These are phyloP conservation scores for Chaetodon trifascialis DNA, from an alignment of 2,113 vertebrate genomes.

Conservation along the genomic window DNA sequence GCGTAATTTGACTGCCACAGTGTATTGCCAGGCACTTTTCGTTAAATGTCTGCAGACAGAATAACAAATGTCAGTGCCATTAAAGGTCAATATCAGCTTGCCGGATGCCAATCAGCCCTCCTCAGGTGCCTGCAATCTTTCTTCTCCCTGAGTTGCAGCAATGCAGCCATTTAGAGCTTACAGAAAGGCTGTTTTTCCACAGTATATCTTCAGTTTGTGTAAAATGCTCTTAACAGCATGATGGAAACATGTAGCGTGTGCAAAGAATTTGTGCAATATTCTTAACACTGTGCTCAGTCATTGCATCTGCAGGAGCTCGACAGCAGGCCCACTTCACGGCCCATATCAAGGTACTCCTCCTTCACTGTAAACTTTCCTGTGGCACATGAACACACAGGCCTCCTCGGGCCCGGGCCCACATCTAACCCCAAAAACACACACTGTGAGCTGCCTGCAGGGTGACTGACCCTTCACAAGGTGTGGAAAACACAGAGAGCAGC, in stretches of 20 bases:
- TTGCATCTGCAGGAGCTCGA: constrained; percentile 30
- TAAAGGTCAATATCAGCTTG: neutral
- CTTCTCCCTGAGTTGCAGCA: constrained; percentile 3
- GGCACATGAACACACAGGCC: constrained; percentile 68
- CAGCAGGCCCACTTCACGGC: constrained; percentile 66
- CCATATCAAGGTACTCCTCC: constrained; percentile 49
- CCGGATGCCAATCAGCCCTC: neutral
- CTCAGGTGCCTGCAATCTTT: neutral
- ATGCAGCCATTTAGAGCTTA: neutral
- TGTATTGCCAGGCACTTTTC: neutral
- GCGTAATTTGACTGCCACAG: neutral
- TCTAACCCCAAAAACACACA: constrained; percentile 60
- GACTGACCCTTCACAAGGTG: constrained; percentile 30
- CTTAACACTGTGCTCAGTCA: constrained; percentile 63
- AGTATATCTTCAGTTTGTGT: constrained; percentile 3
- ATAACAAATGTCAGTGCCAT: neutral
- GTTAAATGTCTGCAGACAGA: neutral
- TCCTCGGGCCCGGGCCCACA: constrained; percentile 13
- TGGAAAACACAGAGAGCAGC: constrained; percentile 59
- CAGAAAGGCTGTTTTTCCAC: neutral
- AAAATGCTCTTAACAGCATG: constrained; percentile 1
- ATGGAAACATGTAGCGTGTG: constrained; percentile 16
- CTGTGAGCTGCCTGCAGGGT: constrained; percentile 23
- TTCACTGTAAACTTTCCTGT: constrained; percentile 68
- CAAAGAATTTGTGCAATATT: constrained; percentile 33